Evolutionary conservation across 2,797 vertebrate species (phyloP), one percentile per base, ranked within the genome.

Genomic region (Megaceryle alcyon): DNA sequence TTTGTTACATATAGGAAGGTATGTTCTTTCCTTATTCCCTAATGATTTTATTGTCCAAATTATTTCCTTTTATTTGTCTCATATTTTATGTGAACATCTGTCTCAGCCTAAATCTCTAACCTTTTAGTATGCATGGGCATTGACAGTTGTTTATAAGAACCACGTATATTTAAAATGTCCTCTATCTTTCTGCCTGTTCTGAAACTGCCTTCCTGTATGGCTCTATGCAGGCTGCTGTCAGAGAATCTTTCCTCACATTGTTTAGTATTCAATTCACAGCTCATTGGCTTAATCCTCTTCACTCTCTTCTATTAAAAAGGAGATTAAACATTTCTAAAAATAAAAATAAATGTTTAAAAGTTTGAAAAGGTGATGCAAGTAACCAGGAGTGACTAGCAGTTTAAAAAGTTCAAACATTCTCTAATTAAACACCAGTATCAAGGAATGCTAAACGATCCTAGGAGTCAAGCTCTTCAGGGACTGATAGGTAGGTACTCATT

Each of bases 271-370:
- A 82, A 87, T 96, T 95, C 95, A 63, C 66, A 96, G 72, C 66
- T 95, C 29, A 14, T 92, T 70, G 89, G 41, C 92, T 96, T 98
- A 97, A 98, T 98, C 97, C 94, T 97, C 90, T 97, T 97, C 93
- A 95, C 71, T 96, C 60, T 79, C 85, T 92, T 97, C 95, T 96
- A 97, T 98, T 97, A 95, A 97, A 97, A 98, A 96, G 41, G n/a
- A 92, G 96, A 97, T 98, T 97, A 98, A 94, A 91, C 48, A 78
- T 85, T 95, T 92, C 94, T 96, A 96, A 98, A 97, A 93, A 95
- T 86, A 97, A 95, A 95, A 97, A 93, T 76, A 97, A 92, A 95
- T 97, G 84, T 93, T 96, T 94, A 46, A 93, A 97, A 96, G 66
- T 94, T 95, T 91, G 77, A 88, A 94, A 93, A 94, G 85, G 83